These are phyloP conservation scores for Pangasius mekongensis DNA, from an alignment of 2,797 vertebrate species.

Conservation along the genomic window DNA sequence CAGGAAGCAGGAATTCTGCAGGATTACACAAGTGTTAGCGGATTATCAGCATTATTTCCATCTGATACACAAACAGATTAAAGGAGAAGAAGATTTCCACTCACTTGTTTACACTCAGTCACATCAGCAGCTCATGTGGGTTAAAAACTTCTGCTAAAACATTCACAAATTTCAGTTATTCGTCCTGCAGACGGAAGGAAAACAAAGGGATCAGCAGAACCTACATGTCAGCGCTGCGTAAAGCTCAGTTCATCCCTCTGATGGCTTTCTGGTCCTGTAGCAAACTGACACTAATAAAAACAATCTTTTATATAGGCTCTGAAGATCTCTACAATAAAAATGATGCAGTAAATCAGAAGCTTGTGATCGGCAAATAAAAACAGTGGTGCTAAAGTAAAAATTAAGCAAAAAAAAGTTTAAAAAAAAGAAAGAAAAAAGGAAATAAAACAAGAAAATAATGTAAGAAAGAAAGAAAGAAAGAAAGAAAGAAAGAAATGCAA, in stretches of 20 bases:
- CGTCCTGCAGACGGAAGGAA: conserved; percentile 17
- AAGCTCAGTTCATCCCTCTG: background rate
- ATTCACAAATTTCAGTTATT: conserved; percentile 25
- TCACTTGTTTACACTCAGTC: background rate
- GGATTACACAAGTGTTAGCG: conserved; percentile 23
- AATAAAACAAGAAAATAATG: too few relatives aligned
- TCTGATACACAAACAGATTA: conserved; percentile 44
- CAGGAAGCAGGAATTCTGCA: conserved; percentile 13
- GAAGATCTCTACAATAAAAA: too few relatives aligned
- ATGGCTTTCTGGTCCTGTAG: background rate
- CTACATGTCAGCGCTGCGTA: too few relatives aligned
- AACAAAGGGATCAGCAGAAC: background rate
- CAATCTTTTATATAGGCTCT: too few relatives aligned
- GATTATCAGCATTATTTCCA: conserved; percentile 27
- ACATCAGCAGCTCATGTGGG: background rate
- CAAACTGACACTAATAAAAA: too few relatives aligned
- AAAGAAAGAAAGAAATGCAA: too few relatives aligned
- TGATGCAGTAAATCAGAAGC: too few relatives aligned
- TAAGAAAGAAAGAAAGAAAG: too few relatives aligned
- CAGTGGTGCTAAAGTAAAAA: too few relatives aligned
- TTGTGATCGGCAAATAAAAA: too few relatives aligned
- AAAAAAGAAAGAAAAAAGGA: too few relatives aligned
- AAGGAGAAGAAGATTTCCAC: conserved; percentile 31
- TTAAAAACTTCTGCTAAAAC: conserved; percentile 13
- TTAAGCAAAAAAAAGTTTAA: too few relatives aligned